Evolutionary conservation across 2,888 invertebrate species (phyloP), one percentile per base, ranked within the genome.

Genomic region (Noctua pronuba): DNA sequence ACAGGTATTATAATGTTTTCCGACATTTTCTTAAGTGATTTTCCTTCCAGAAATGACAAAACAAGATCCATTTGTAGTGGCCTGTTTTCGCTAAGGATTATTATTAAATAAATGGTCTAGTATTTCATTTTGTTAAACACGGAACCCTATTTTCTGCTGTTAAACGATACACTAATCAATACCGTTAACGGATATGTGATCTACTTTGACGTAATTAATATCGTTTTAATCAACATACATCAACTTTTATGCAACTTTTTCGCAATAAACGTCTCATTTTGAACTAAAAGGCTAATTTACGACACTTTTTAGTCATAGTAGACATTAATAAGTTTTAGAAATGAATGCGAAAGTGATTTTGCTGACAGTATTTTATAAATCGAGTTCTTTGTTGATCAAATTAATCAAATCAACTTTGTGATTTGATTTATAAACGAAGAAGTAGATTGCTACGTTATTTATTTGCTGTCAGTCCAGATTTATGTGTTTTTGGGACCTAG

Each of bases 221-320:
- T 71, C 55, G 31, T 71, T 69, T 68, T 75, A 79, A 87, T 87
- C 77, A 86, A 70, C 72, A 79, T 80, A 67, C 65, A 83, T 84
- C 76, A 85, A 68, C 13, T 73, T 79, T 71, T 41, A 82, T 58
- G 64, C 68, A 76, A 80, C 55, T 58, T 78, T 75, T 74, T 85
- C 49, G 72, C 79, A 46, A 76, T 80, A 77, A 79, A 79, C 18
- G 55, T 75, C 71, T 76, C 24, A 64, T 52, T 76, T 75, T 10
- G n/a, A 41, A 75, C 52, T 65, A 58, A 38, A 72, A 58, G 0
- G 35, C 1, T 80, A n/a, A 83, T 77, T 78, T 70, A 80, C 31
- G 31, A 66, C 11, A 52, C 21, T 11, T 64, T 73, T 80, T 35
- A 44, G 44, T 4, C 31, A 62, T 69, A 55, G 18, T 66, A 52